Evolutionary conservation across 2,113 vertebrate species (phyloP), one percentile per base, ranked within the genome.

Genomic region (Anhinga anhinga): DNA sequence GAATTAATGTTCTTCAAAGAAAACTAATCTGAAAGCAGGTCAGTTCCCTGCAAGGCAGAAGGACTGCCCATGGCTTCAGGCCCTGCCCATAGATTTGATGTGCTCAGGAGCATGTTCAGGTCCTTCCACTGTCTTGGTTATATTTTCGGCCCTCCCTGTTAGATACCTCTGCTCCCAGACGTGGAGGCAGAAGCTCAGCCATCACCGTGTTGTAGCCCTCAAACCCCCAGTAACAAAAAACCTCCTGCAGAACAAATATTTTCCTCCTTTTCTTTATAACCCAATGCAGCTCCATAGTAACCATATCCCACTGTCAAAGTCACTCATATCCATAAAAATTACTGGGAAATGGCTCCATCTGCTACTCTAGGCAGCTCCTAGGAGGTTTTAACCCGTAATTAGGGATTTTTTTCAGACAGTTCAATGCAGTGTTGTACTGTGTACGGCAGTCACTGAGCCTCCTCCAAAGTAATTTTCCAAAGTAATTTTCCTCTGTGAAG

Each of bases 31-130:
- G 30, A 78, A 85, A 93, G 13, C 20, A 61, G 42, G 17, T 44
- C 4, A 0, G 4, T 38, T 88, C 47, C 32, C 47, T 38, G 44
- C 8, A 53, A 87, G 26, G 29, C 6, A 34, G 73, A 67, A 94
- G 59, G n/a, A 66, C 15, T 0, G 3, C 42, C 32, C 5, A 13
- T 27, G 23, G 17, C 38, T 94, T 88, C 73, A 69, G 22, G 47
- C 11, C 10, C 12, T 25, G 13, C 20, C 32, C 10, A 2, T 5
- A 11, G 29, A 45, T 80, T 71, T 1, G 1, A 7, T 17, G 20
- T 29, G 11, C 9, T 58, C 52, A 76, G 29, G 20, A 76, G 9
- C 66, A 34, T 1, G 6, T 76, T 87, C 78, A 76, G 20, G 11
- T 72, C 40, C 53, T 90, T 82, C 34, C 14, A 9, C 16, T 7